These are phyloP conservation scores for Erpobdella octoculata DNA, from an alignment of 2,888 invertebrate genomes.

Conservation along the genomic window DNA sequence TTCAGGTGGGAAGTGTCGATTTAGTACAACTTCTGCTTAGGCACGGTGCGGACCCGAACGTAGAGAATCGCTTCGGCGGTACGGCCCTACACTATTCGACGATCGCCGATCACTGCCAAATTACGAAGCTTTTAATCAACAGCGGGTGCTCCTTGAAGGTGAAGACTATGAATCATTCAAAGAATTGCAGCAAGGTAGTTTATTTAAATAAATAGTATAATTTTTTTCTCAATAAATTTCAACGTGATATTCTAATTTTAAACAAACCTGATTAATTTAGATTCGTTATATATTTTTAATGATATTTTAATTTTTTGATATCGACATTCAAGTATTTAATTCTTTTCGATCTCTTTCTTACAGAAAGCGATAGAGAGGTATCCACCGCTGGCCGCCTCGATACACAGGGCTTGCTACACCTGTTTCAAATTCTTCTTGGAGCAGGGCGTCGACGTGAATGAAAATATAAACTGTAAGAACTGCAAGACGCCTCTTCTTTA, in stretches of 20 bases:
- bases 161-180: neutral
- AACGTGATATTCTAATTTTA: too few species aligned
- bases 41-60: constrained; percentile 32
- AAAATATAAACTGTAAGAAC: constrained; percentile 26
- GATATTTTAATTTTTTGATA: too few species aligned
- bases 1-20: constrained; percentile 26
- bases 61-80: constrained; percentile 29
- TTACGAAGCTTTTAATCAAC: constrained; percentile 22
- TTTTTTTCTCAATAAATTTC: too few species aligned
- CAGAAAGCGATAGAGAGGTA: constrained; percentile 26
- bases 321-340: too few species aligned
- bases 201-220: too few species aligned
- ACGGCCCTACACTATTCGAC: constrained; percentile 32
- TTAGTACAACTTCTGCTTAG: constrained; percentile 28
- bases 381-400: constrained; percentile 31
- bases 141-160: constrained; percentile 26
- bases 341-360: neutral
- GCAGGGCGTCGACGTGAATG: constrained; percentile 27
- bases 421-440: constrained; percentile 28
- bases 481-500: constrained; percentile 32
- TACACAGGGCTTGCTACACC: constrained; percentile 30
- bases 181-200: neutral
- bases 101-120: constrained; percentile 31
- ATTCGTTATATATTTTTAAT: too few species aligned
- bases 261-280: too few species aligned